Percentiles rank a stretch among this genome's conserved stretches.
Evolutionary conservation across 2,888 invertebrate genomes (phyloP).

Genomic region (Eretmocerus hayati): DNA sequence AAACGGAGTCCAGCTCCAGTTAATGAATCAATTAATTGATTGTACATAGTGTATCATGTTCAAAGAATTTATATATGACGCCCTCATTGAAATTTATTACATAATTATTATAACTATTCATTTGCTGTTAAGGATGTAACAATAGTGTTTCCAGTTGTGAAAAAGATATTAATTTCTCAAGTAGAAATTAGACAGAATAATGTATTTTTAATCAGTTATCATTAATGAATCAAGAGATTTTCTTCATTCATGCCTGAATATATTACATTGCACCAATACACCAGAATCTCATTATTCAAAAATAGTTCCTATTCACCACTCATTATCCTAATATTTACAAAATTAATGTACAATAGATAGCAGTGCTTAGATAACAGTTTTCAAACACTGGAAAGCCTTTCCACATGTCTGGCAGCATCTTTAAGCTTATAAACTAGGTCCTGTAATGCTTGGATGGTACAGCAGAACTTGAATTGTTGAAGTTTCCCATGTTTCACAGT

Average conservation of each 20-base stretch:
- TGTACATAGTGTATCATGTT: slow-evolving; percentile 44
- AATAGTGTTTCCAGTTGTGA: slow-evolving; percentile 30
- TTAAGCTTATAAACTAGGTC: slow-evolving; percentile 62
- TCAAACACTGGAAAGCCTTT: slow-evolving; percentile 44
- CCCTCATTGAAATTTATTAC: slow-evolving; percentile 33
- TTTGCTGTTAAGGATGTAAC: slow-evolving; percentile 36
- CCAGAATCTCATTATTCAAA: background rate
- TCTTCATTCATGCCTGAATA: slow-evolving; percentile 43
- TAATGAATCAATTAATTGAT: no score
- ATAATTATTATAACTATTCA: slow-evolving; percentile 36
- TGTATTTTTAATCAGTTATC: slow-evolving; percentile 41
- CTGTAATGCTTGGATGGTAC: slow-evolving; percentile 58
- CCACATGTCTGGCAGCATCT: slow-evolving; percentile 58
- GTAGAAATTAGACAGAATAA: slow-evolving; percentile 33
- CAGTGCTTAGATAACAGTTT: background rate
- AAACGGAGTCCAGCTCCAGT: slow-evolving; percentile 30
- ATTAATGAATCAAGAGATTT: slow-evolving; percentile 39
- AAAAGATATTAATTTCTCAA: slow-evolving; percentile 34
- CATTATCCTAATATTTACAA: slow-evolving; percentile 6
- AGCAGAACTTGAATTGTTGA: slow-evolving; percentile 54
- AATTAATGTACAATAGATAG: slow-evolving; percentile 11
- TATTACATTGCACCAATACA: slow-evolving; percentile 39
- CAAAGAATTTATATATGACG: slow-evolving; percentile 37
- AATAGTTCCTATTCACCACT: slow-evolving; percentile 13
- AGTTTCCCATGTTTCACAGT: slow-evolving; percentile 35